Conservation (phyloP, 2,113 vertebrate genomes). For the Aldabrachelys gigantea region DNA sequence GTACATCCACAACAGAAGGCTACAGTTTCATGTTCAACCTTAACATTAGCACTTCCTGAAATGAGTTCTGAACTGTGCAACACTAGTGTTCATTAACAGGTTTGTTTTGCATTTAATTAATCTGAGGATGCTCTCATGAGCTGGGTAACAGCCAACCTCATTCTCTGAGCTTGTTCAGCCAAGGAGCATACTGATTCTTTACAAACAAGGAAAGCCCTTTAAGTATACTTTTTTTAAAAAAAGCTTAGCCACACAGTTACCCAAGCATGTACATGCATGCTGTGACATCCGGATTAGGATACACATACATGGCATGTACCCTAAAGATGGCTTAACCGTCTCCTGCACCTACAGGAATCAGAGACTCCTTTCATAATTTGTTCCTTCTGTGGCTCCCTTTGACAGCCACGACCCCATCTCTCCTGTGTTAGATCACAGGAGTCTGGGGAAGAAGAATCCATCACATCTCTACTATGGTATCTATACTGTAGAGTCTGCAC, state of each 20-base stretch:
- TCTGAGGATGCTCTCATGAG: background rate
- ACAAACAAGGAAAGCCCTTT: background rate
- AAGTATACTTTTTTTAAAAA: background rate
- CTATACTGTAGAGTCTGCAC: background rate
- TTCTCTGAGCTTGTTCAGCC: background rate
- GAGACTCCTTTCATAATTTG: background rate
- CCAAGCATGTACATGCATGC: background rate
- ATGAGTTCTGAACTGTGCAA: background rate
- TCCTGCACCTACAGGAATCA: too few species aligned
- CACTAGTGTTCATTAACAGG: background rate
- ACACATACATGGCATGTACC: too few species aligned
- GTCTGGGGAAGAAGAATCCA: background rate
- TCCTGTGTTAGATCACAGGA: background rate
- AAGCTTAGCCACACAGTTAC: background rate
- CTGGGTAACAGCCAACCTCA: background rate
- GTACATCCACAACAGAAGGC: background rate
- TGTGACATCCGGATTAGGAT: background rate
- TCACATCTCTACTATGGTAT: background rate
- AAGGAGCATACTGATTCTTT: background rate
- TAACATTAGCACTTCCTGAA: background rate
- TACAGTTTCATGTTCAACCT: background rate
- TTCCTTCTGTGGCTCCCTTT: background rate
- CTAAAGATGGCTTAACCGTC: too few species aligned
- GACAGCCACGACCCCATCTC: too few species aligned
- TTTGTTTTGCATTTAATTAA: background rate